Percentiles rank a stretch among this genome's conserved stretches.
These are phyloP conservation scores for Ctenicera cuprea DNA, from an alignment of 2,888 invertebrate species.

Conservation along the genomic window DNA sequence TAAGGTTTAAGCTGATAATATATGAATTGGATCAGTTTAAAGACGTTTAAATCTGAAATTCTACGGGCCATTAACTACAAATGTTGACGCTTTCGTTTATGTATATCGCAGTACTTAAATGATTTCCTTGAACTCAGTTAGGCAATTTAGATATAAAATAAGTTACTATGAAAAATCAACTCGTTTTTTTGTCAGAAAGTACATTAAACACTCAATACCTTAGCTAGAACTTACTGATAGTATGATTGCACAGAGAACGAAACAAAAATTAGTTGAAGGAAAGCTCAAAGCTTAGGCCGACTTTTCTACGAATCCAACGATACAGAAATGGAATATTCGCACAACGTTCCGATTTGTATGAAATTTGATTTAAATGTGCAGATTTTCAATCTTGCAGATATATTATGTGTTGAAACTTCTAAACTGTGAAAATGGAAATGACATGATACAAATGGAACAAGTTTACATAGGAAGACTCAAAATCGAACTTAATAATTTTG, in stretches of 20 bases:
- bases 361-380: not conserved
- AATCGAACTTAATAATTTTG: too few species aligned
- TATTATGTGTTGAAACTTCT: too few species aligned
- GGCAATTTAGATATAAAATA: not conserved
- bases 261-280: not conserved
- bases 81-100: not conserved
- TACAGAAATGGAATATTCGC: not conserved
- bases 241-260: too few species aligned
- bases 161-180: not conserved
- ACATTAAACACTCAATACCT: too few species aligned
- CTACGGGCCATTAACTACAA: slow-evolving; percentile 17
- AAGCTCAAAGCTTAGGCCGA: too few species aligned
- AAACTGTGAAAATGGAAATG: not conserved
- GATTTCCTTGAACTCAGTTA: too few species aligned
- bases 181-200: too few species aligned
- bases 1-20: slow-evolving; percentile 12
- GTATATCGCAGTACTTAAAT: too few species aligned
- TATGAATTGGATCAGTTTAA: slow-evolving; percentile 21
- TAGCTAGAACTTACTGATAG: too few species aligned
- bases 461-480: slow-evolving; percentile 1
- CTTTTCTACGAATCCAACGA: too few species aligned
- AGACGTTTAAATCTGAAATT: slow-evolving; percentile 20
- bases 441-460: not conserved
- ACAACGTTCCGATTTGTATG: not conserved
- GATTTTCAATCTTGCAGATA: not conserved